A percentile compares a stretch with the other conserved stretches of the same genome.
phyloP scores from a whole-genome alignment of 64 coral and sea anemone species.

The Anthopleura sola region DNA sequence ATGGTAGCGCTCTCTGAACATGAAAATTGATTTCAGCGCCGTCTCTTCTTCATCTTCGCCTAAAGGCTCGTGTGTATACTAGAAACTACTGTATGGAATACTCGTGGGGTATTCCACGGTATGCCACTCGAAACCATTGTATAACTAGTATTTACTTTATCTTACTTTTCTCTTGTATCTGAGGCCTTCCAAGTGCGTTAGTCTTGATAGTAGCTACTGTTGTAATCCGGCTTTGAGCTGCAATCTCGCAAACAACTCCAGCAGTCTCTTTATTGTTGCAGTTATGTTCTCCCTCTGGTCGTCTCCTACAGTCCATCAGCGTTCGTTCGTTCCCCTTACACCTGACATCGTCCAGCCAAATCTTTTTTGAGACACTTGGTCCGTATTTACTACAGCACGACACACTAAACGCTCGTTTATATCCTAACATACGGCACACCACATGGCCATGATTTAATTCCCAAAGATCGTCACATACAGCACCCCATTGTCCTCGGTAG shows the following conservation, averaged over 20 bases:
- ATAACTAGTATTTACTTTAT: not conserved
- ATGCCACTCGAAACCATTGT: too few relatives aligned
- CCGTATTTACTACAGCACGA: conserved; percentile 29
- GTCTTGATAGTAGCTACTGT: not conserved
- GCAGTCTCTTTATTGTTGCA: conserved; percentile 45
- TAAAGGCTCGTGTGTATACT: too few relatives aligned
- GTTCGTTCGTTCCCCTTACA: conserved; percentile 48
- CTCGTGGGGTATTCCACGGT: too few relatives aligned
- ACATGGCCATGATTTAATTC: not conserved
- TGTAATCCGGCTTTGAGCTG: not conserved
- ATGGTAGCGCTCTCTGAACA: too few relatives aligned
- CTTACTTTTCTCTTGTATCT: not conserved
- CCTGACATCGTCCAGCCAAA: conserved; percentile 58
- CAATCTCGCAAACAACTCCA: conserved; percentile 5
- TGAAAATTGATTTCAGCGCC: too few relatives aligned
- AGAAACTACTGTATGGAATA: too few relatives aligned
- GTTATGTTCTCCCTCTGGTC: not conserved
- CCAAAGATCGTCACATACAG: conserved; percentile 24
- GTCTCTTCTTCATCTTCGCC: too few relatives aligned
- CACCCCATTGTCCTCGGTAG: conserved; percentile 26
- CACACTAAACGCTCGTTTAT: not conserved
- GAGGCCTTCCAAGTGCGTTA: not conserved
- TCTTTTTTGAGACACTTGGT: not conserved
- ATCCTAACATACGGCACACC: conserved; percentile 17
- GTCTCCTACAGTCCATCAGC: conserved; percentile 41